Evolutionary conservation across 1,140 invertebrate species (phyloP), one percentile per base, ranked within the genome.

Genomic region (Lineus longissimus): DNA sequence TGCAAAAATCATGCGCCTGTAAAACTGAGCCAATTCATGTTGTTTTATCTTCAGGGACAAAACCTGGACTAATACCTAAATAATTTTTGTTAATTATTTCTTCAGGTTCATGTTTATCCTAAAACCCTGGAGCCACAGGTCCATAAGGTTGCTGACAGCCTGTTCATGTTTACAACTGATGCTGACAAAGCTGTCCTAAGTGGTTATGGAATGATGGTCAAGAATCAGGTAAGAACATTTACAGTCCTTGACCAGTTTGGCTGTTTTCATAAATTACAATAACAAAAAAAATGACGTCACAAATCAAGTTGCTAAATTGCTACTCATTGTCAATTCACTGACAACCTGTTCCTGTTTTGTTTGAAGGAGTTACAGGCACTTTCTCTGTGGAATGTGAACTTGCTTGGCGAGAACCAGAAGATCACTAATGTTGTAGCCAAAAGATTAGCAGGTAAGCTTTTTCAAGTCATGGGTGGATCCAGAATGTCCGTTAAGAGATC

Each of bases 151-250:
- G 30, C 55, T 2, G 55, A 65, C 17, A 62, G 63, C 17, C 25
- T 76, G 23, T 92, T 88, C 75, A 84, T 93, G 66, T 93, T 89
- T 67, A 88, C 87, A 2, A 88, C 87, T 1, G 85, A 92, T 75
- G 77, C 82, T 55, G 82, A 84, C 9, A 87, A 85, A 2, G 88
- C 88, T 0, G 76, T 84, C 6, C 78, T 94, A 7, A 84, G 85
- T 59, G 92, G 93, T 22, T 92, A 87, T 76, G 59, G 69, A 23
- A 61, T 77, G 27, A 41, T 69, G 62, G 54, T 77, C 55, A 33
- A 63, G 61, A 65, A 69, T 56, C 73, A 73, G 55, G 65, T 36
- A 36, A 7, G 33, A 15, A 7, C 15, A 4, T 7, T 7, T 4
- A 15, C 60, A 59, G 29, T 63, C 59, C 15, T 30, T 54, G 27